A percentile compares a stretch with the other conserved stretches of the same genome.
Conservation (phyloP, 2,113 vertebrate genomes). For the Strigops habroptila region DNA sequence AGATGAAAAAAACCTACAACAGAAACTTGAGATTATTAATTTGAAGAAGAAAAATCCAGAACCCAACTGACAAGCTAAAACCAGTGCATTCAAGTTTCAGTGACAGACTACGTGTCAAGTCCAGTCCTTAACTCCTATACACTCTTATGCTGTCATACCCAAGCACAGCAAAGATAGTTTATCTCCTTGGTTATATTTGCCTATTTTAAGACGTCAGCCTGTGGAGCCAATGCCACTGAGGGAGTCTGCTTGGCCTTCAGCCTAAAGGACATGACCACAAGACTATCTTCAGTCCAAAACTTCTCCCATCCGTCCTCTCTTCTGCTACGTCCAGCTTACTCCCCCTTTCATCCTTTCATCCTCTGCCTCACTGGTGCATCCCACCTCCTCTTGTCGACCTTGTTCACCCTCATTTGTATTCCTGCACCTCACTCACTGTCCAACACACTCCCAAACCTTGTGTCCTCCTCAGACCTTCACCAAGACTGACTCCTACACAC, state of each 20-base stretch:
- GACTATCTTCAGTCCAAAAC: background rate
- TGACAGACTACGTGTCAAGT: background rate
- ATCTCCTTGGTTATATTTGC: background rate
- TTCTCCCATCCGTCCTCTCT: background rate
- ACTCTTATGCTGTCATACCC: background rate
- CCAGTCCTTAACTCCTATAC: background rate
- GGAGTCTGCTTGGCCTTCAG: background rate
- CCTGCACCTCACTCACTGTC: background rate
- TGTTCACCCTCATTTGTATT: background rate
- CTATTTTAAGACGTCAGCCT: background rate
- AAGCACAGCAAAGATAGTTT: background rate
- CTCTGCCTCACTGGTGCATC: accelerated
- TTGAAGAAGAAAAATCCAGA: background rate
- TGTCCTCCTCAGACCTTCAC: background rate
- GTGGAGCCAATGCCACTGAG: background rate
- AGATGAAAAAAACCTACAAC: background rate
- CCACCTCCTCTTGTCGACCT: accelerated
- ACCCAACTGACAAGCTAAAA: background rate
- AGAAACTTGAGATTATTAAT: background rate
- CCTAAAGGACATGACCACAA: background rate
- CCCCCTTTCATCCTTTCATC: background rate
- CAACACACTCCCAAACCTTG: background rate
- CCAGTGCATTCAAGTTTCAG: accelerated
- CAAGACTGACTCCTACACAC: background rate
- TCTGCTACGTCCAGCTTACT: background rate